Evolutionary conservation across 2,797 vertebrate genomes (phyloP).

Genomic region (Pelodytes ibericus): DNA sequence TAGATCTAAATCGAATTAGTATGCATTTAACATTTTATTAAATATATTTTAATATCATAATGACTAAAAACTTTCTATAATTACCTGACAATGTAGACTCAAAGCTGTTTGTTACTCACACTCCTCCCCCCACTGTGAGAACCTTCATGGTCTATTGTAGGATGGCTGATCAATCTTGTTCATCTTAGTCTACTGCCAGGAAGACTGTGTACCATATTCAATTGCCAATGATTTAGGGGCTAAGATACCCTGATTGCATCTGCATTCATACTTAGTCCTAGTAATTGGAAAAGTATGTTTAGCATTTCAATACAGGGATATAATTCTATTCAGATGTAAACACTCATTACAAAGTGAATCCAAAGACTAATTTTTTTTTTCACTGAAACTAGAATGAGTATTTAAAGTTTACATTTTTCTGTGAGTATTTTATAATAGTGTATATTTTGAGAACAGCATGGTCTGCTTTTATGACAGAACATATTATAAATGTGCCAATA

Average conservation of each 20-base stretch:
- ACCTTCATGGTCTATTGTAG: constrained; percentile 12
- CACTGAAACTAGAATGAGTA: no score
- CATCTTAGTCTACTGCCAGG: constrained; percentile 26
- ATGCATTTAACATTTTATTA: no score
- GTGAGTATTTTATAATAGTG: no score
- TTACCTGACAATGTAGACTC: not conserved
- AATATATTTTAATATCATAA: no score
- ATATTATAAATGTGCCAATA: no score
- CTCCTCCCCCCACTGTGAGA: constrained; percentile 7
- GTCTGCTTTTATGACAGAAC: no score
- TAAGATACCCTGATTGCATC: constrained; percentile 48
- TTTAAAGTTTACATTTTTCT: no score
- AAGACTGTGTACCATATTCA: constrained; percentile 20
- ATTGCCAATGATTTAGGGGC: constrained; percentile 36
- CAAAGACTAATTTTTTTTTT: no score
- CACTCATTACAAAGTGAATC: constrained; percentile 38
- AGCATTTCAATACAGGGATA: constrained; percentile 66
- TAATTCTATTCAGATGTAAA: constrained; percentile 63
- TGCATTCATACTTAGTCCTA: constrained; percentile 64
- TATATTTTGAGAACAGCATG: no score
- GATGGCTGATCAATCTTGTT: constrained; percentile 22
- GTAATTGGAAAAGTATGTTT: constrained; percentile 64
- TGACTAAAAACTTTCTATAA: no score
- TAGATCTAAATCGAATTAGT: no score
- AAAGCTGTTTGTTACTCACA: not conserved